Base-by-base conservation (phyloP, 64 coral and sea anemone genomes). In the Cladopsammia gracilis region DNA sequence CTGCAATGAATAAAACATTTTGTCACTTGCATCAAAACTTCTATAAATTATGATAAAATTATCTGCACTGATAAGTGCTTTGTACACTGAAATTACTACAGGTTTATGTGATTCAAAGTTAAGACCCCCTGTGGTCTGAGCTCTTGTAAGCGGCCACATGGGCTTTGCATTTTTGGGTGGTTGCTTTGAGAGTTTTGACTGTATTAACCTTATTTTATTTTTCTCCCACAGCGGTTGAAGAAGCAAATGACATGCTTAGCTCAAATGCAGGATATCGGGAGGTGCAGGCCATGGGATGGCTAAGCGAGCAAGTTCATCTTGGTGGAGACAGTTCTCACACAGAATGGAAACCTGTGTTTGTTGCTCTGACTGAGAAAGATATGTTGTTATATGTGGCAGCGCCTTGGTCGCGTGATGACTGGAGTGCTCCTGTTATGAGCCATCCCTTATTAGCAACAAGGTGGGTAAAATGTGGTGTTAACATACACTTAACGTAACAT, bases 351-450 rank as follows among this genome's bases (percentile, higher is more conserved):
- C 97, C 97, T 18, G 97, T 96, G 15, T 98, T 98, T 73, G 80
- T 98, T 89, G 97, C 97, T 10, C 53, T 98, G 46, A 98, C 97
- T 86, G 97, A 98, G 80, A 98, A 98, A 91, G 97, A 98, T 43
- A 98, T 98, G 97, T 77, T 98, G 51, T 67, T 98, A 10, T 98
- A 98, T 78, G 83, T 96, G 44, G 94, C 97, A 18, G 97, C 93
- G 13, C 94, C 97, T 10, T 98, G 87, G 87, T 96, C 97, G 77
- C 86, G 90, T 48, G 97, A 98, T 64, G 94, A 98, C 68, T 98
- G 97, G 97, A 96, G 94, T 71, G 71, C 82, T 14, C 97, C 97
- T 20, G 95, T 93, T 77, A 95, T 96, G 80, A 98, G 97, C 23
- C 97, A 98, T 48, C 97, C 97, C 47, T 84, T 98, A 12, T 72